Evolutionary conservation across 2,888 invertebrate species (phyloP).

Genomic region (Campoletis raptor): DNA sequence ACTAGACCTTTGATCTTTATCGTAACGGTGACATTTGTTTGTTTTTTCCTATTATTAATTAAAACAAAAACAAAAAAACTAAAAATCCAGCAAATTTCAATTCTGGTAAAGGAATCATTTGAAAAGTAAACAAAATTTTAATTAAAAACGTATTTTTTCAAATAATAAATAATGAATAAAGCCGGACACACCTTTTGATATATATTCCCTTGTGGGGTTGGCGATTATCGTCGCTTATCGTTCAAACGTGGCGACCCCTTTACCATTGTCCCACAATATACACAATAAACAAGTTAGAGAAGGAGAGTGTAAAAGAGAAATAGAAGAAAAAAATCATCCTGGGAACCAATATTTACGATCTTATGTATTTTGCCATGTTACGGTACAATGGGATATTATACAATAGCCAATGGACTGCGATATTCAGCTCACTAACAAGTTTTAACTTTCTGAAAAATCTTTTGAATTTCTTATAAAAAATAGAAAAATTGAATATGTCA

Average conservation of each 20-base stretch:
- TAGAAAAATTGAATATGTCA: neutral
- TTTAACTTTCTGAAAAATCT: conserved; percentile 25
- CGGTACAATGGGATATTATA: conserved; percentile 58
- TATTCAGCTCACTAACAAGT: conserved; percentile 28
- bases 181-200: conserved; percentile 60
- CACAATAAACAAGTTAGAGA: conserved; percentile 54
- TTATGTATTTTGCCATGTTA: conserved; percentile 36
- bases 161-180: conserved; percentile 19
- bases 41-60: neutral
- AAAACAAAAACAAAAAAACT: neutral
- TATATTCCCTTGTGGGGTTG: conserved; percentile 53
- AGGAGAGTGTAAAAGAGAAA: neutral
- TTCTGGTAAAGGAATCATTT: neutral
- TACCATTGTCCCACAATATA: conserved; percentile 55
- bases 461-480: conserved; percentile 4
- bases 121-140: conserved; percentile 1
- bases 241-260: conserved; percentile 44
- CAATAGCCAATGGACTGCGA: conserved; percentile 33
- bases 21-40: neutral
- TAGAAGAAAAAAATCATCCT: neutral
- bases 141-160: neutral
- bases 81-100: neutral
- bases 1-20: neutral
- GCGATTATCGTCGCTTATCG: conserved; percentile 64
- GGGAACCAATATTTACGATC: conserved; percentile 57